Conservation (phyloP, 2,797 vertebrate genomes). For the Falco naumanni region DNA sequence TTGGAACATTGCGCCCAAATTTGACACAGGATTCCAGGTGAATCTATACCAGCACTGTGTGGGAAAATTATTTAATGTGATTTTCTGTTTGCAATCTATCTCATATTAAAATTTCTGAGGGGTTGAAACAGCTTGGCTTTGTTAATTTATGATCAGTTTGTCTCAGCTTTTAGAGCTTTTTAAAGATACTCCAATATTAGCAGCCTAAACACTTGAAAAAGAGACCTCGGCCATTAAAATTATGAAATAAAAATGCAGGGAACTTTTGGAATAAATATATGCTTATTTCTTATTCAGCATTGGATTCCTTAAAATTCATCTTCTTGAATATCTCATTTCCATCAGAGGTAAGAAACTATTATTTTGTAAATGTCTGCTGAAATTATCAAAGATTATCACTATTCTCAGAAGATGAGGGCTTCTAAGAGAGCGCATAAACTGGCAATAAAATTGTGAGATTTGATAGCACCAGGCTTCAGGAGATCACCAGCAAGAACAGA, state of each 20-base stretch:
- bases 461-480: not conserved
- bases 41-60: not conserved
- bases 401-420: not conserved
- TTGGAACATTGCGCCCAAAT: not conserved
- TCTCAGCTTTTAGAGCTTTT: not conserved
- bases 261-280: not conserved
- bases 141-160: not conserved
- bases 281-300: not conserved
- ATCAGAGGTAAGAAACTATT: not conserved
- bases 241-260: not conserved
- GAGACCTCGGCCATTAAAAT: not conserved
- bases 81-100: not conserved
- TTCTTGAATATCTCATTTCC: not conserved
- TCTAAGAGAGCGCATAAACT: not conserved
- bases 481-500: not conserved
- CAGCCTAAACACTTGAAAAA: not conserved
- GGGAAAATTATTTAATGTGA: not conserved
- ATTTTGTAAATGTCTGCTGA: slow-evolving; percentile 17
- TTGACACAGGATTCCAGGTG: not conserved
- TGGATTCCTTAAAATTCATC: not conserved
- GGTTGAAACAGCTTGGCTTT: not conserved
- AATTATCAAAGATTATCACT: not conserved
- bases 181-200: not conserved
- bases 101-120: not conserved
- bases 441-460: not conserved